Base-by-base conservation (phyloP, 2,888 invertebrate genomes). In the Augochlorella aurata region DNA sequence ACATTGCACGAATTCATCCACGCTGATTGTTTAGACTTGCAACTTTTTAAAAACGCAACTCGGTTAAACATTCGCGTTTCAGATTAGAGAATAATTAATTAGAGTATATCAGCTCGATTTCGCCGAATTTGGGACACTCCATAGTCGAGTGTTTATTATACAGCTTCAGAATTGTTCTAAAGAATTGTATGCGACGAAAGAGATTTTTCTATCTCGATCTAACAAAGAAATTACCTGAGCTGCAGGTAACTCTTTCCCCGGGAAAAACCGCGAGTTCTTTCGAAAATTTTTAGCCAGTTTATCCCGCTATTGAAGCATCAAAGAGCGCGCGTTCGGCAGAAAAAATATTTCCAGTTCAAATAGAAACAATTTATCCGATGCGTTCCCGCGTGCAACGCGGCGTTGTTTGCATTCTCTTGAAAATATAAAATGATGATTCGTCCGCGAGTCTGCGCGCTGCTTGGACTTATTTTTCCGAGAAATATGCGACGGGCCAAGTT, bases 11-110 rank as follows among this genome's bases (percentile, higher is more conserved):
- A 63, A 52, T 65, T 69, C 52, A 4, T 77, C 68, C 50, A 16
- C 18, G 14, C 49, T 18, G 44, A 45, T 73, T 73, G 83, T 82
- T 82, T 82, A 70, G 65, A 58, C 54, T 70, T 45, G 18, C 72
- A n/a, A 45, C 54, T 61, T 18, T 44, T 38, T 38, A 38, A 38
- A 4, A 5, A 38, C 7, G 7, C 38, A 5, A 5, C 7, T 38
- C 38, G 38, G 38, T 4, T 38, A 38, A 38, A 38, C 38, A 38
- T 38, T 38, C 38, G 38, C 38, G 29, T 29, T 29, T 29, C 29
- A 3, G 3, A 29, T 3, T n/a, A n/a, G 3, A 29, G 29, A 29
- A 29, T 29, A n/a, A n/a, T n/a, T n/a, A n/a, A n/a, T n/a, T n/a
- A n/a, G n/a, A n/a, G n/a, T n/a, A n/a, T 3, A 29, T 3, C 1